Evolutionary conservation across 2,113 vertebrate genomes (phyloP).

Genomic region (Carettochelys insculpta): DNA sequence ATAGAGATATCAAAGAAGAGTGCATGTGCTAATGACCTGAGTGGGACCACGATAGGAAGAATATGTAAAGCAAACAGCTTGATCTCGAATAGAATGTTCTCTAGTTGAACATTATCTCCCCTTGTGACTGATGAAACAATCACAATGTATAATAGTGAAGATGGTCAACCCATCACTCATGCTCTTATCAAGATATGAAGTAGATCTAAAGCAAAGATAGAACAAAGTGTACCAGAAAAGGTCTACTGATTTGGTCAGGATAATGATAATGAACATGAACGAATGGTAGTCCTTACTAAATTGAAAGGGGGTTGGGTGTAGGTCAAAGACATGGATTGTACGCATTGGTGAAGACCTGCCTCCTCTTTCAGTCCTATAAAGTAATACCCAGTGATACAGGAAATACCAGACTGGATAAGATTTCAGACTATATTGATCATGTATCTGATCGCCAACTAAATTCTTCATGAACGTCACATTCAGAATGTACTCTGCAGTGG

Average conservation of each 20-base stretch:
- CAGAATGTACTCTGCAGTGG: no score
- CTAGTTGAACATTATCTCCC: neutral
- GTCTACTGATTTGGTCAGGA: neutral
- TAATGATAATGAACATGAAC: neutral
- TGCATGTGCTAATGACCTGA: neutral
- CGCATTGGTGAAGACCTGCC: no score
- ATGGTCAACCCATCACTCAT: neutral
- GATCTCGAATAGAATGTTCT: neutral
- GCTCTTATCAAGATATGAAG: neutral
- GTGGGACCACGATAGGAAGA: neutral
- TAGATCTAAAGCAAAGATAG: neutral
- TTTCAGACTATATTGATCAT: no score
- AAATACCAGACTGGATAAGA: no score
- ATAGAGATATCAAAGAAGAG: neutral
- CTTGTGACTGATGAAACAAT: neutral
- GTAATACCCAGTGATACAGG: neutral
- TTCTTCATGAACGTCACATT: no score
- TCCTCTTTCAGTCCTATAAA: neutral
- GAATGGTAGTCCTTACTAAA: neutral
- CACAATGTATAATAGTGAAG: neutral
- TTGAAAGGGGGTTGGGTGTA: neutral
- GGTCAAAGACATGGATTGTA: neutral
- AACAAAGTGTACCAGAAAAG: neutral
- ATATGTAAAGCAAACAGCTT: neutral
- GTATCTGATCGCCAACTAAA: no score